phyloP scores from a whole-genome alignment of 2,113 vertebrate species.

The Sceloporus undulatus region DNA sequence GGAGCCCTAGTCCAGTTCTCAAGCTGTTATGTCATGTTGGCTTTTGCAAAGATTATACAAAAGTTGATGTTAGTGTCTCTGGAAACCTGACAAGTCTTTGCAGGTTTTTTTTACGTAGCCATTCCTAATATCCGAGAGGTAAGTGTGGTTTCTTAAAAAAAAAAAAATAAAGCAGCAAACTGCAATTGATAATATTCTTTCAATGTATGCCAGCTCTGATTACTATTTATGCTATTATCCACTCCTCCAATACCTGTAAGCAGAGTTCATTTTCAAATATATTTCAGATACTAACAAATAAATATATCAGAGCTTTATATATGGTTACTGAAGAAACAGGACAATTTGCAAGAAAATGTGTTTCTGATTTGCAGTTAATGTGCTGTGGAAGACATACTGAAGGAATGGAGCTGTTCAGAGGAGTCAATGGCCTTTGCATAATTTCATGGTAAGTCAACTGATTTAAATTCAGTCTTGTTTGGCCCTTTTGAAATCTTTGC shows the following conservation, averaged over 20 bases:
- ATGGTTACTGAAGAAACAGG: constrained; percentile 11
- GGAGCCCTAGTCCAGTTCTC: too few species aligned
- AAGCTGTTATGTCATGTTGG: too few species aligned
- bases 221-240: neutral
- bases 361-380: constrained; percentile 18
- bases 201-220: neutral
- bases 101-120: too few species aligned
- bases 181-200: neutral
- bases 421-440: neutral
- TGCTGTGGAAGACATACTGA: constrained; percentile 3
- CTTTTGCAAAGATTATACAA: too few species aligned
- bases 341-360: constrained; percentile 19
- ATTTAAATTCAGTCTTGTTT: neutral
- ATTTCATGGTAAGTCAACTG: constrained; percentile 12
- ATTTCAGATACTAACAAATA: neutral
- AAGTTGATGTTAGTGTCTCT: too few species aligned
- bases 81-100: too few species aligned
- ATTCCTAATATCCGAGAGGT: too few species aligned
- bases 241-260: neutral
- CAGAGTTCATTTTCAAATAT: neutral
- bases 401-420: neutral
- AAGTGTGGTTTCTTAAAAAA: neutral
- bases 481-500: constrained; percentile 13
- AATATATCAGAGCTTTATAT: neutral
- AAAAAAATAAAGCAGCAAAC: neutral